Evolutionary conservation across 2,797 vertebrate genomes (phyloP).

Genomic region (Momotus momota): DNA sequence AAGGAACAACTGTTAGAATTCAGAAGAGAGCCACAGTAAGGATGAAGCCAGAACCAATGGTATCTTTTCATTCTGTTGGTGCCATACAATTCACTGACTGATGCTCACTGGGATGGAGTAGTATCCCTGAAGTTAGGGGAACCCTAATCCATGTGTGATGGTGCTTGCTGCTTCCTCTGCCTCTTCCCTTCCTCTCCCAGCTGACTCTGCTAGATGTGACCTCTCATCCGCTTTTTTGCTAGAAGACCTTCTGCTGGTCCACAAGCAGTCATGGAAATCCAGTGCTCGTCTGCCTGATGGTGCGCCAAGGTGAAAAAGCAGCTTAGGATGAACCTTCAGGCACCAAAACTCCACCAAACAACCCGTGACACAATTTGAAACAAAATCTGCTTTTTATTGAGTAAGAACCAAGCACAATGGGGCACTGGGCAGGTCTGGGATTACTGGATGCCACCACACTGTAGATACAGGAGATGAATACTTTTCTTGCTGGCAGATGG

Average conservation of each 20-base stretch:
- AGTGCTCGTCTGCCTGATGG: not conserved
- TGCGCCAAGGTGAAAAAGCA: not conserved
- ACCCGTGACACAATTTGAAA: fast-evolving
- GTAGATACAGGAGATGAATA: not conserved
- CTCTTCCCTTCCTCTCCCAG: not conserved
- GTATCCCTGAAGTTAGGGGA: not conserved
- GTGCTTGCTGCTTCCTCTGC: not conserved
- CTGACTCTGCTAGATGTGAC: not conserved
- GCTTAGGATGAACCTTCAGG: not conserved
- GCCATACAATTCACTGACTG: not conserved
- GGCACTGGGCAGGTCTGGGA: not conserved
- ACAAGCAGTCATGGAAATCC: not conserved
- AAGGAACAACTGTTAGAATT: not conserved
- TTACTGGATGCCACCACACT: not conserved
- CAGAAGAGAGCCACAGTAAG: not conserved
- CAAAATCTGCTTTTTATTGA: not conserved
- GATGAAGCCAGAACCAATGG: not conserved
- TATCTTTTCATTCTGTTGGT: not conserved
- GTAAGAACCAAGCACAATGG: not conserved
- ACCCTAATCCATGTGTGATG: fast-evolving
- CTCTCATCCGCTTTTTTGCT: not conserved
- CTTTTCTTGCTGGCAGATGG: not conserved
- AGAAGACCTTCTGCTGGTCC: not conserved
- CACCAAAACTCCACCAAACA: not conserved
- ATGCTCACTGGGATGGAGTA: not conserved